Evolutionary conservation across 2,113 vertebrate species (phyloP).

Genomic region (Zosterops borbonicus): DNA sequence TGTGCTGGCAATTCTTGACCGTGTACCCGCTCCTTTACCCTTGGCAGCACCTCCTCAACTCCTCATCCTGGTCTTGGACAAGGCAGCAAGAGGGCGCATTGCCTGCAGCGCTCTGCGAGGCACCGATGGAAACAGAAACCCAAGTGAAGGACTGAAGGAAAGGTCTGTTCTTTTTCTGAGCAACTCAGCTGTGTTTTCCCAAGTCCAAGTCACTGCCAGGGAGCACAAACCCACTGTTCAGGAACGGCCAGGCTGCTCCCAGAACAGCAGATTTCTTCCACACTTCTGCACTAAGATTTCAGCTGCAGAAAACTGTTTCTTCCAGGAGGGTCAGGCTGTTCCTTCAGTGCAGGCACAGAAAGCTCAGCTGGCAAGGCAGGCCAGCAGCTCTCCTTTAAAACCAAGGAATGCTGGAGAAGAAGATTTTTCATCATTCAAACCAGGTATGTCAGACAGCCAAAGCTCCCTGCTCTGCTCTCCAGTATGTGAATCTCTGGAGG

Average conservation of each 20-base stretch:
- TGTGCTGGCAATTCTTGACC: background rate
- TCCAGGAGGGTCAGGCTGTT: background rate
- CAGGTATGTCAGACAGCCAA: background rate
- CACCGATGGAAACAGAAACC: background rate
- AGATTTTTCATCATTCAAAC: background rate
- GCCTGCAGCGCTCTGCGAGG: background rate
- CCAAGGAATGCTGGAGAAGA: background rate
- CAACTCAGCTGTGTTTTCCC: background rate
- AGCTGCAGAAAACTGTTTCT: background rate
- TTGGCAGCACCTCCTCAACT: background rate
- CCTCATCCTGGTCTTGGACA: background rate
- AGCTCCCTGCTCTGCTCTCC: background rate
- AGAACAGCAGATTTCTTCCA: background rate
- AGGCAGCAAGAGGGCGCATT: background rate
- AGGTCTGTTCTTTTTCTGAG: background rate
- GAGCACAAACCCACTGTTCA: background rate
- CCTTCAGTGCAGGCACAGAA: rapidly evolving
- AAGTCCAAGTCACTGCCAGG: background rate
- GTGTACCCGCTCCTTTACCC: background rate
- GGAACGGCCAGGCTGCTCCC: background rate
- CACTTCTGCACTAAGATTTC: background rate
- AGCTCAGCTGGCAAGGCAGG: background rate
- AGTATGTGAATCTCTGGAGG: background rate
- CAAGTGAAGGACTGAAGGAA: background rate
- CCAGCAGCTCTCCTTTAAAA: background rate